Evolutionary conservation across 2,797 vertebrate species (phyloP), one percentile per base, ranked within the genome.

Genomic region (Tokudaia muenninki): DNA sequence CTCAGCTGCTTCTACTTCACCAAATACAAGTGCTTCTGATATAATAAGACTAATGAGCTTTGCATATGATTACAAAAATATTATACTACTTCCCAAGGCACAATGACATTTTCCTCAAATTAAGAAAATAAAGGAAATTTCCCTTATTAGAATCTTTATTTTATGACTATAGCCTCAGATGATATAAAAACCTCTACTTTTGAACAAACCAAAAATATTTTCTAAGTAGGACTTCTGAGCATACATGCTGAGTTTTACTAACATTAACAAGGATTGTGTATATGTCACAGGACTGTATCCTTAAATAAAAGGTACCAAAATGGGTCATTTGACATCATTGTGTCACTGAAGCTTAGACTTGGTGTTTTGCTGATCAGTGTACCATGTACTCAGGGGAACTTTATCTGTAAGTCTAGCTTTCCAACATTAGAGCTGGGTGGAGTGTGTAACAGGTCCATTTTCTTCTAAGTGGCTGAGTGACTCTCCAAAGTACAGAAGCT

Each of bases 41-140:
- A 98, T 97, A 98, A 97, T 98, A 98, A 98, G 98, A 97, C 98
- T 99, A 99, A 99, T 98, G 98, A 99, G 98, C 98, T 97, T 95
- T 98, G 98, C 97, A 97, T 97, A 98, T 98, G 98, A 98, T 98
- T 98, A 98, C 95, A 98, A 98, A 98, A 98, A 98, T 98, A 98
- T 93, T 97, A 89, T 97, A 98, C 98, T 97, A 98, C 95, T 98
- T 98, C 98, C 98, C 96, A 96, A 98, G 98, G 98, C 98, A 98
- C 97, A 98, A 98, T 98, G 97, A 97, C 95, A 97, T 97, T 97
- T 96, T 97, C 92, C 90, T 52, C 92, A 97, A 98, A 97, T 97
- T 98, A 98, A 98, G 95, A 91, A 89, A 97, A 97, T 97, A 98
- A 97, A 94, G 75, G 67, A 95, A 84, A 16, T 95, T 97, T 96